Base-by-base conservation (phyloP, 1,140 invertebrate genomes). In the Caenorhabditis briggsae region DNA sequence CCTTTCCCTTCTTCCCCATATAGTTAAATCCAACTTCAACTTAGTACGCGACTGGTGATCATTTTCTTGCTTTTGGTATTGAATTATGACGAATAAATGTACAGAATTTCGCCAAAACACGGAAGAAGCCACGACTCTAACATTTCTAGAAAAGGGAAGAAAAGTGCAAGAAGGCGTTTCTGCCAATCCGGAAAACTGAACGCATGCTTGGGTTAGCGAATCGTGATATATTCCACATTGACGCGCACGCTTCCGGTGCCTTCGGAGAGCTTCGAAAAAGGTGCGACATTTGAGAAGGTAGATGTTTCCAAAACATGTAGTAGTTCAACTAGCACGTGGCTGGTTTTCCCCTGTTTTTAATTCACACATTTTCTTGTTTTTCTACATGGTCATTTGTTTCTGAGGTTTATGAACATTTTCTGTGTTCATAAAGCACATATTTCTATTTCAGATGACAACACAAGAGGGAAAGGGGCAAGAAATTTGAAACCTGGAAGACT, bases 201-300 rank as follows among this genome's bases (percentile, higher is more conserved):
- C 70, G n/a, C 70, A 78, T 78, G 70, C 43, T 70, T 70, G 18
- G 64, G 11, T n/a, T 11, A 50, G 23, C 20, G 23, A 78, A 53
- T 78, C 70, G 70, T 78, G 70, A 78, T 78, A 78, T 78, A 23
- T 78, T 50, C 53, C 70, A 78, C 70, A 50, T 78, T 78, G 70
- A 78, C 70, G 70, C 70, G 50, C 70, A 78, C 70, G n/a, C 53
- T 78, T 78, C 70, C 70, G 70, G 70, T 78, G 2, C 9, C 33
- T 33, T 50, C 53, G 70, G 25, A 50, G 50, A 78, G 70, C 53
- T 8, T 7, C 46, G 41, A n/a, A 78, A 78, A 78, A 70, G 46
- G 70, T 78, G 70, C 46, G 70, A 12, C 53, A 48, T 48, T 78
- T 78, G 43, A 78, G 70, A 78, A 78, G 70, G 70, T 50, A 78